Evolutionary conservation across 2,113 vertebrate genomes (phyloP), one percentile per base, ranked within the genome.

Genomic region (Erinaceus europaeus): DNA sequence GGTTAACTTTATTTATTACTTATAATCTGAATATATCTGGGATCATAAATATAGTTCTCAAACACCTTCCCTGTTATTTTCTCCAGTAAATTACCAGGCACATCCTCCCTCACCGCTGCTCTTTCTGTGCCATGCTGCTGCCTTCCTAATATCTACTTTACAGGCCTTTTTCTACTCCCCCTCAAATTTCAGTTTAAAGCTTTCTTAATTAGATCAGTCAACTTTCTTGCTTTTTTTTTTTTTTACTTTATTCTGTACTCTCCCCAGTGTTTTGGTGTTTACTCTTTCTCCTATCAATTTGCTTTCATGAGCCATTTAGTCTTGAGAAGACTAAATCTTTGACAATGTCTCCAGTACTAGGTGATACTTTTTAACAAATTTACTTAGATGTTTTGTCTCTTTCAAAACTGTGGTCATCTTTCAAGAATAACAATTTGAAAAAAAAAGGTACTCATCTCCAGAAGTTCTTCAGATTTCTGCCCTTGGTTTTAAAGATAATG

Each of bases 1-100:
- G 38, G 50, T 72, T 68, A n/a, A 53, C n/a, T 93, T 92, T 76
- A 90, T 90, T 88, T 93, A 83, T 72, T 93, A 85, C 40, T 77
- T 48, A 82, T 67, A 93, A 86, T 85, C 69, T 75, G 29, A 82
- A 71, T 65, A 88, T 82, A 83, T 84, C 68, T 81, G 18, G 92
- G 44, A 71, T 82, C 77, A 89, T 85, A 93, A 91, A 84, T 80
- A 86, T 13, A 85, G 44, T 75, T 76, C 84, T 85, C 78, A 72
- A 90, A 64, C 59, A 89, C 40, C 50, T 81, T 42, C 67, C 44
- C 84, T 86, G 61, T 93, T 90, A 87, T 82, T 91, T 93, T 92
- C 67, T 59, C 87, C 29, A 67, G 78, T 73, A 90, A 94, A 92
- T 92, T 82, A 75, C 65, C 65, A 44, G 78, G 44, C 50, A 82